Base-by-base conservation (phyloP, 2,797 vertebrate species). In the Orestias chungarensis region DNA sequence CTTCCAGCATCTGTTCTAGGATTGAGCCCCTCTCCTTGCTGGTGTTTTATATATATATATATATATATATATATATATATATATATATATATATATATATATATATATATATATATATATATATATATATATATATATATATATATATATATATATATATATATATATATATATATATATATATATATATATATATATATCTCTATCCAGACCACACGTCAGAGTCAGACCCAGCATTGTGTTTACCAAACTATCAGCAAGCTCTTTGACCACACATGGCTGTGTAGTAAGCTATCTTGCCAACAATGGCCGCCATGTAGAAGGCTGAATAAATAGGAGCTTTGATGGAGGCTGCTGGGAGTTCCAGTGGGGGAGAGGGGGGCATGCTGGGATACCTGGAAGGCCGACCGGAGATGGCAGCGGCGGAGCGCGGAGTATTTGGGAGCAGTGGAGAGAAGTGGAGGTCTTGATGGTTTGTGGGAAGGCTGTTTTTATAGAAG, bases 361-460 rank as follows among this genome's bases (percentile, higher is more conserved):
- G 91, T 90, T 93, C 88, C 85, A 92, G 74, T 77, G 79, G 82
- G 10, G 4, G 80, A 76, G 71, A 78, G 81, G 81, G 78, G 87
- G 78, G 91, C 87, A 92, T 87, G 89, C 82, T 89, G 93, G 93
- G 92, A 92, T 90, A 92, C 80, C 87, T 95, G 94, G 92, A 89
- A 85, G 88, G 84, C 66, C 35, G 35, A 79, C 84, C 83, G 84
- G 84, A 89, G 89, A 82, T 76, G 84, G 89, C 55, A 86, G 87
- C 55, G 87, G 87, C 71, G 78, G 83, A 68, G 80, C 79, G 88
- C 65, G 64, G 78, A 82, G 82, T 52, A 83, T 78, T 78, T 59
- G 64, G 72, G 80, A 75, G 68, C 18, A 27, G 71, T 50, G 82
- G 70, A 79, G 84, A 88, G 82, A 88, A 81, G 81, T 79, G 80